Evolutionary conservation across 2,888 invertebrate genomes (phyloP).

Genomic region (Rhamnusium bicolor): DNA sequence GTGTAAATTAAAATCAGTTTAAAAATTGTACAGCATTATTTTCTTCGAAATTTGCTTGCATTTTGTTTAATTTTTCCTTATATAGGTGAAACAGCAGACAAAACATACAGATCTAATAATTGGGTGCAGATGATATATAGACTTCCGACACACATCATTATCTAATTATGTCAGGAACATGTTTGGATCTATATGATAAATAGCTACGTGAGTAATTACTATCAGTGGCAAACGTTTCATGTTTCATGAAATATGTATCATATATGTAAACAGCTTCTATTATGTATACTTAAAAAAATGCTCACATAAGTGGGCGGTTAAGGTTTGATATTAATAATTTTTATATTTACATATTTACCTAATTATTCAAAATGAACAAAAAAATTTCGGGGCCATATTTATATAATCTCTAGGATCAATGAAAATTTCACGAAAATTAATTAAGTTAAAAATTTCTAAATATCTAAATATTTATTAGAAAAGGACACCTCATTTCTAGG

Average conservation of each 20-base stretch:
- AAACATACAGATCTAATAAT: slow-evolving; percentile 38
- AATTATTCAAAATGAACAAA: neutral
- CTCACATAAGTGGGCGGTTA: neutral
- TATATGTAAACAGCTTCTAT: slow-evolving; percentile 48
- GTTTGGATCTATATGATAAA: slow-evolving; percentile 51
- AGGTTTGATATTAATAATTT: neutral
- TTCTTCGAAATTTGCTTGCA: too few species aligned
- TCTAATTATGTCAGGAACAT: slow-evolving; percentile 52
- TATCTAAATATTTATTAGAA: too few species aligned
- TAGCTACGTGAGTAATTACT: slow-evolving; percentile 52
- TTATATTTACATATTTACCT: neutral
- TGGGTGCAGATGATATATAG: slow-evolving; percentile 49
- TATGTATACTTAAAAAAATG: neutral
- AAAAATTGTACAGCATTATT: too few species aligned
- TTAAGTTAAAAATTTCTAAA: too few species aligned
- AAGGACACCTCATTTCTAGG: too few species aligned
- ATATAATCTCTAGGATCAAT: too few species aligned
- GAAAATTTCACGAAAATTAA: too few species aligned
- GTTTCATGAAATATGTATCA: slow-evolving; percentile 52
- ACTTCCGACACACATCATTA: slow-evolving; percentile 51
- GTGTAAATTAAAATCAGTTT: too few species aligned
- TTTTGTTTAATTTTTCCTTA: too few species aligned
- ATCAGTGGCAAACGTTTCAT: slow-evolving; percentile 52
- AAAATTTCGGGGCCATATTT: neutral
- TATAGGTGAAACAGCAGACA: too few species aligned